Evolutionary conservation across 2,888 invertebrate species (phyloP).

Genomic region (Hyposoter didymator): DNA sequence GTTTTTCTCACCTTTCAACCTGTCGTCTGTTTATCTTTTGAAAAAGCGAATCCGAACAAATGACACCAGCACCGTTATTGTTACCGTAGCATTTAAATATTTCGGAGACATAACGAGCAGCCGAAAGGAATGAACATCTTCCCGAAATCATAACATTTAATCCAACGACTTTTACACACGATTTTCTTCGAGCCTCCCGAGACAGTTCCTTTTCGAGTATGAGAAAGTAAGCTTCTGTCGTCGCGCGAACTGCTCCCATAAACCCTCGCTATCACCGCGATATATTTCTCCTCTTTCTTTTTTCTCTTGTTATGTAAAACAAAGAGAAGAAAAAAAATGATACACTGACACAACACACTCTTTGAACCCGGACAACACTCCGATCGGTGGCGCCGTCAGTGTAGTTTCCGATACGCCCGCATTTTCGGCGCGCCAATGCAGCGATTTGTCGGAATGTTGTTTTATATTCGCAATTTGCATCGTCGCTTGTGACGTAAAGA

Average conservation of each 20-base stretch:
- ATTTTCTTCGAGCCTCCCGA: background rate
- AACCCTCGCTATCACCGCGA: constrained; percentile 1
- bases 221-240: constrained; percentile 31
- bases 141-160: constrained; percentile 81
- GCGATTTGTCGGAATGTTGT: background rate
- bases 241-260: background rate
- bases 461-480: background rate
- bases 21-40: constrained; percentile 56
- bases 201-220: background rate
- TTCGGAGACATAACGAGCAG: constrained; percentile 73
- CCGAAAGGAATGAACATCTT: constrained; percentile 77
- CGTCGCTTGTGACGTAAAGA: background rate
- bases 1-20: constrained; percentile 71
- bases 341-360: constrained; percentile 9
- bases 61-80: constrained; percentile 57
- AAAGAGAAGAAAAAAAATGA: constrained; percentile 32
- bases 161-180: constrained; percentile 12
- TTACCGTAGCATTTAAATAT: constrained; percentile 68
- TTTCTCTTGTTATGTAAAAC: constrained; percentile 54
- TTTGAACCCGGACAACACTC: background rate
- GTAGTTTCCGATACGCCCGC: background rate
- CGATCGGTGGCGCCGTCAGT: constrained; percentile 49
- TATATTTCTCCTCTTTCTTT: constrained; percentile 7
- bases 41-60: constrained; percentile 62
- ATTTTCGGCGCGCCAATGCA: background rate